phyloP scores from a whole-genome alignment of 2,113 vertebrate genomes.

The Cyanoderma ruficeps region DNA sequence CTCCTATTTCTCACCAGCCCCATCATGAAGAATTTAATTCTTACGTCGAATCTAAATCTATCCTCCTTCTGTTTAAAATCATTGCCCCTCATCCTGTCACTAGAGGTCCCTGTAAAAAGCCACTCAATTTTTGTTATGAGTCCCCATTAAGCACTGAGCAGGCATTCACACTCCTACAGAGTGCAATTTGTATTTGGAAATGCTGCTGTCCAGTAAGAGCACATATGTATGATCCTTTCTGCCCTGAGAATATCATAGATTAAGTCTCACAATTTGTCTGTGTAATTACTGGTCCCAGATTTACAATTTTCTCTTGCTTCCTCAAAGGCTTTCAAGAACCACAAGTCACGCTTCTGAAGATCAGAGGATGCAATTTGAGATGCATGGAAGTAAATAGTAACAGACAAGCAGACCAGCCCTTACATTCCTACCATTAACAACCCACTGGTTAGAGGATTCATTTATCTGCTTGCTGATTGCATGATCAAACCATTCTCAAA shows the following conservation, averaged over 20 bases:
- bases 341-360: background rate
- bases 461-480: background rate
- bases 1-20: background rate
- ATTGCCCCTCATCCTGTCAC: background rate
- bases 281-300: background rate
- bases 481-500: background rate
- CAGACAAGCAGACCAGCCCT: background rate
- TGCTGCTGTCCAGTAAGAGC: background rate
- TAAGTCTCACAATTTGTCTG: background rate
- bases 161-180: background rate
- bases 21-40: background rate
- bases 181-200: background rate
- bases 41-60: background rate
- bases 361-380: background rate
- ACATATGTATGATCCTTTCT: background rate
- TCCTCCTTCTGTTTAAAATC: background rate
- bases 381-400: background rate
- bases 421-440: background rate
- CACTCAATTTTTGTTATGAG: background rate
- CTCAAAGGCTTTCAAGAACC: background rate
- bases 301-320: background rate
- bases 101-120: background rate
- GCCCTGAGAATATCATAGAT: background rate
- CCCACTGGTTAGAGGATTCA: background rate
- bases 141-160: background rate